Evolutionary conservation across 2,113 vertebrate species (phyloP).

Genomic region (Calypte anna): DNA sequence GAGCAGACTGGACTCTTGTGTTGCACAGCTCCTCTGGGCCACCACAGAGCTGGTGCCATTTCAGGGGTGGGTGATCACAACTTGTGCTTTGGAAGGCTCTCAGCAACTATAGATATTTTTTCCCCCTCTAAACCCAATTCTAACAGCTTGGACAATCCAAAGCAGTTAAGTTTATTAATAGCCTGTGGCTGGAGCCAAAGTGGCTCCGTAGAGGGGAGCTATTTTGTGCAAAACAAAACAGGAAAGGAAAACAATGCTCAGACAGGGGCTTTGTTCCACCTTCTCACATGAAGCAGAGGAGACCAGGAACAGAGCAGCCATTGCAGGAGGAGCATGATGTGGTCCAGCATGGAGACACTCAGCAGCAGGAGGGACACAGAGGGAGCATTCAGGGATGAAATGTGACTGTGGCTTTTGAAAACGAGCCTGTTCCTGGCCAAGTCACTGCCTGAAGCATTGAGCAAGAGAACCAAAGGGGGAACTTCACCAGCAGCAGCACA

Average conservation of each 20-base stretch:
- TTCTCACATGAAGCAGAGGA: background rate
- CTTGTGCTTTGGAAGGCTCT: background rate
- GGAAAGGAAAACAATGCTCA: constrained; percentile 60
- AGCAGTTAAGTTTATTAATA: constrained; percentile 46
- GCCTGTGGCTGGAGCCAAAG: constrained; percentile 40
- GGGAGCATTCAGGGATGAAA: background rate
- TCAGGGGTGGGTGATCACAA: background rate
- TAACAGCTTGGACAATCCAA: constrained; percentile 1
- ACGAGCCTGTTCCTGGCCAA: background rate
- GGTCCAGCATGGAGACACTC: background rate
- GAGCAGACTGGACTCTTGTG: background rate
- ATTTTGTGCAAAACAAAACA: constrained; percentile 42
- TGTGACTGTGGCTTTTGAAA: background rate
- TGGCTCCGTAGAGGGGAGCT: constrained; percentile 28
- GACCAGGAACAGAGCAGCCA: background rate
- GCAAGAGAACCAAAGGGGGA: background rate
- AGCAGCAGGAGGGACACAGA: background rate
- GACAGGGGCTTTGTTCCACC: constrained; percentile 22
- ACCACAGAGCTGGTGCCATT: background rate
- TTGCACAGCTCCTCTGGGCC: background rate
- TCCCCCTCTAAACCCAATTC: background rate
- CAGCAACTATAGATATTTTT: background rate
- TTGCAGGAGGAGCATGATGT: background rate
- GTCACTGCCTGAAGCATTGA: background rate
- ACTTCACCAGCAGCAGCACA: background rate